A percentile compares a stretch with the other conserved stretches of the same genome.
Evolutionary conservation across 2,113 vertebrate genomes (phyloP).

Genomic region (Rhagologus leucostigma): DNA sequence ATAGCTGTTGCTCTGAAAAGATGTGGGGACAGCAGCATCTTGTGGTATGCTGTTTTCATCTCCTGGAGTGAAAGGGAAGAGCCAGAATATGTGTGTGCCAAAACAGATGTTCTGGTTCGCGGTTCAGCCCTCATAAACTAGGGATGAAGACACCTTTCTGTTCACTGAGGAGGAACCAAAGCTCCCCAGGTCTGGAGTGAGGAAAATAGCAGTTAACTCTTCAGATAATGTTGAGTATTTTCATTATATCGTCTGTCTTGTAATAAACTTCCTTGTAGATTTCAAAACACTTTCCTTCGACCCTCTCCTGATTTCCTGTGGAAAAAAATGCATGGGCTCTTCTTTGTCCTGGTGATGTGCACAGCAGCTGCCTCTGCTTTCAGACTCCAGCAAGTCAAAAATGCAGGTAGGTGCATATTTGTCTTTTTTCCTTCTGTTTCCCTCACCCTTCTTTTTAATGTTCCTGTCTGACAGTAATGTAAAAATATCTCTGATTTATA

Average conservation of each 20-base stretch:
- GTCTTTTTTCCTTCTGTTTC: neutral
- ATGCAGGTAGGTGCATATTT: constrained; percentile 33
- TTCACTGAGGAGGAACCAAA: neutral
- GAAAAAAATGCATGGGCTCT: neutral
- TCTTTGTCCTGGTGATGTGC: constrained; percentile 4
- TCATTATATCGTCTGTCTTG: neutral
- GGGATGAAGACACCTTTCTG: neutral
- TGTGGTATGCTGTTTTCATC: neutral
- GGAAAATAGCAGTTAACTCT: neutral
- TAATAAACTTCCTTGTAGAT: constrained; percentile 7
- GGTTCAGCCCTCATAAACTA: neutral
- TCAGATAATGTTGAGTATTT: neutral
- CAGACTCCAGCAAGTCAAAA: constrained; percentile 4
- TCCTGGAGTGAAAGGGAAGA: neutral
- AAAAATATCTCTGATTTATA: constrained; percentile 28
- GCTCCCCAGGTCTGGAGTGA: neutral
- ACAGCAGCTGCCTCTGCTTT: constrained; percentile 6
- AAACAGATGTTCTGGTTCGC: neutral
- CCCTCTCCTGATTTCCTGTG: neutral
- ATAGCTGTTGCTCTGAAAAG: neutral
- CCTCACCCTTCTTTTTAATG: neutral
- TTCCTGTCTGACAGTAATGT: neutral
- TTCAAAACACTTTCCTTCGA: neutral
- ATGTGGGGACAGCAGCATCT: constrained; percentile 21
- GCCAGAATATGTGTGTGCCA: neutral